Base-by-base conservation (phyloP, 2,113 vertebrate genomes). In the Hyperoodon ampullatus region DNA sequence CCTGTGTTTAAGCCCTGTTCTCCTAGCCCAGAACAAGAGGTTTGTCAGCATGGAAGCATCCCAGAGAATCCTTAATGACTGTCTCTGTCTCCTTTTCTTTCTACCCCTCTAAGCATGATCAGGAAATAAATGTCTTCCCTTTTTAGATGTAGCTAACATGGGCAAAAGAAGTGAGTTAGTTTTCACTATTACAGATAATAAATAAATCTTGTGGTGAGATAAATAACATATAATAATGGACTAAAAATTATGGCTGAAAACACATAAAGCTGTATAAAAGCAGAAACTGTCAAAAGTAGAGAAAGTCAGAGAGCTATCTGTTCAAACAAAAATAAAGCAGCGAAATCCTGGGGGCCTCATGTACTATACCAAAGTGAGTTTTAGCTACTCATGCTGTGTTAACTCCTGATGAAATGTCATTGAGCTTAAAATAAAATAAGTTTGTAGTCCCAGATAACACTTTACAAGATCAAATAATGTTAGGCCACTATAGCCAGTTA, bases 371-470 rank as follows among this genome's bases (percentile, higher is more conserved):
- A 65, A 39, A 94, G 97, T 97, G 98, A 97, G 82, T 98, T 98
- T 97, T 85, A 96, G 85, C 90, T 92, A 95, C 97, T 92, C 90
- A 14, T 61, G 96, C 96, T 97, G 86, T 97, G 96, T 93, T 98
- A 98, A 98, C 97, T 98, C 97, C 96, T 98, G 98, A 95, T 95
- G 92, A 98, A 98, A 98, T 96, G 98, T 92, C 97, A 97, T 80
- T 96, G 93, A 93, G 55, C 85, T 94, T 95, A 96, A 97, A 95
- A 94, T 96, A 95, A 97, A 97, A 81, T 94, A 97, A 95, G 93
- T 96, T 85, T 88, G 77, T 81, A 93, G 95, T 88, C 81, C 74
- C 93, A 88, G 91, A 92, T 94, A 91, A 88, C 50, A 60, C 77
- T 88, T 21, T 50, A 71, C 70, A 94, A 96, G 90, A 97, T 87